Conservation (phyloP, 2,113 vertebrate genomes). For the Grantiella picta region DNA sequence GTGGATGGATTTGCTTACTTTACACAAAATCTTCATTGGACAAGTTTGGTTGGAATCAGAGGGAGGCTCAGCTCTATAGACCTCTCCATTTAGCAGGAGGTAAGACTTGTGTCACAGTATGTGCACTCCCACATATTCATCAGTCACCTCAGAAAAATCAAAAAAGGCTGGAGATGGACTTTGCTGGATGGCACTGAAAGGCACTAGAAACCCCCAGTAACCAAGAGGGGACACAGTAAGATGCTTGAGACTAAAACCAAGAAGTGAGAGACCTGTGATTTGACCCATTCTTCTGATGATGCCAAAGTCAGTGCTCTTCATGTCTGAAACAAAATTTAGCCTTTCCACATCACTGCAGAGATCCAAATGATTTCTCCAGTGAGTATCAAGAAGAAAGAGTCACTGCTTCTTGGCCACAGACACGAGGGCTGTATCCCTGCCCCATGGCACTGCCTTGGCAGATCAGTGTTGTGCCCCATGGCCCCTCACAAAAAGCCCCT, state of each 20-base stretch:
- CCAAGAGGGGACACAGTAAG: not conserved
- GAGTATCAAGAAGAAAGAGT: not conserved
- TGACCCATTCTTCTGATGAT: not conserved
- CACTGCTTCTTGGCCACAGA: not conserved
- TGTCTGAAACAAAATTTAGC: not conserved
- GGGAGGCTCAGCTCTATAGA: not conserved
- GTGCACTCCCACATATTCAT: not conserved
- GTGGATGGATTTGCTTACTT: not conserved
- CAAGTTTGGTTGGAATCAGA: not conserved
- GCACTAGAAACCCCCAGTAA: not conserved
- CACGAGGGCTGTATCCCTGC: not conserved
- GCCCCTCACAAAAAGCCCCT: not conserved
- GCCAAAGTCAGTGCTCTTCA: not conserved
- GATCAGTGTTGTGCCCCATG: rapidly evolving
- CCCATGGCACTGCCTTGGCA: not conserved
- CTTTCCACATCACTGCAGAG: not conserved
- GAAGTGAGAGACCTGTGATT: not conserved
- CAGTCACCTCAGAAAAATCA: not conserved
- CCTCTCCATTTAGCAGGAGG: not conserved
- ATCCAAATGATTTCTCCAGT: not conserved
- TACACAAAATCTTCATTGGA: not conserved
- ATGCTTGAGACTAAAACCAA: not conserved
- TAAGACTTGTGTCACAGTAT: not conserved
- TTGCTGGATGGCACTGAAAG: not conserved
- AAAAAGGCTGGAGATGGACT: not conserved